A percentile compares a stretch with the other conserved stretches of the same genome.
Conservation (phyloP, 2,888 invertebrate species). For the Fragum whitleyi region DNA sequence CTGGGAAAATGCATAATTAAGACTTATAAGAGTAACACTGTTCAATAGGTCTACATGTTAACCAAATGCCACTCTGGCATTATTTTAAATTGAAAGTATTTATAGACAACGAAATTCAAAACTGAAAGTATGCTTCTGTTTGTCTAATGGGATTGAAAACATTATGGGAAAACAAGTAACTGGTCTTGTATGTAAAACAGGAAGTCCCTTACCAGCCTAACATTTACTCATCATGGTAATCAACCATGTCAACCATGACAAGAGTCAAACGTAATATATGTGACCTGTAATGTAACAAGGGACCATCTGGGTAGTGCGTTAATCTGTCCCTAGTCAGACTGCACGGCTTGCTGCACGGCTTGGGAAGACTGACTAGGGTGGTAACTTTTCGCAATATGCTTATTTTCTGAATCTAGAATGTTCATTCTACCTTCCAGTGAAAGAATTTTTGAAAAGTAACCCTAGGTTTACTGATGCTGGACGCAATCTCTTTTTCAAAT, state of each 20-base stretch:
- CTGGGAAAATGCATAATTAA: not conserved
- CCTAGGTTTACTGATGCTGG: too few species aligned
- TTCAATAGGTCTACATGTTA: not conserved
- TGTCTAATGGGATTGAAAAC: not conserved
- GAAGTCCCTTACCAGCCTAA: not conserved
- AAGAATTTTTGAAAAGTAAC: too few species aligned
- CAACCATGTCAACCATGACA: not conserved
- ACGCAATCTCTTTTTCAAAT: too few species aligned
- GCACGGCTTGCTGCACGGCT: too few species aligned
- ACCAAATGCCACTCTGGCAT: not conserved
- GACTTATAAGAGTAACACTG: not conserved
- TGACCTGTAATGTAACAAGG: not conserved
- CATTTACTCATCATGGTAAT: not conserved
- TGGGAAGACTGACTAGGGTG: too few species aligned
- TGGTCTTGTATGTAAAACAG: not conserved
- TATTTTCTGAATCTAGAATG: too few species aligned
- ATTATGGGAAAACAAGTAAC: not conserved
- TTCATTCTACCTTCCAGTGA: too few species aligned
- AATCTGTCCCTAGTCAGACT: too few species aligned
- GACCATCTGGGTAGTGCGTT: too few species aligned
- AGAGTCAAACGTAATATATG: not conserved
- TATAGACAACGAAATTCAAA: not conserved
- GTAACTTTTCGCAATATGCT: too few species aligned
- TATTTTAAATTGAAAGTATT: slow-evolving; percentile 1
- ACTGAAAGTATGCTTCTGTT: slow-evolving; percentile 1